These are phyloP conservation scores for Phalloptychus januarius DNA, from an alignment of 2,797 vertebrate species.

Conservation along the genomic window DNA sequence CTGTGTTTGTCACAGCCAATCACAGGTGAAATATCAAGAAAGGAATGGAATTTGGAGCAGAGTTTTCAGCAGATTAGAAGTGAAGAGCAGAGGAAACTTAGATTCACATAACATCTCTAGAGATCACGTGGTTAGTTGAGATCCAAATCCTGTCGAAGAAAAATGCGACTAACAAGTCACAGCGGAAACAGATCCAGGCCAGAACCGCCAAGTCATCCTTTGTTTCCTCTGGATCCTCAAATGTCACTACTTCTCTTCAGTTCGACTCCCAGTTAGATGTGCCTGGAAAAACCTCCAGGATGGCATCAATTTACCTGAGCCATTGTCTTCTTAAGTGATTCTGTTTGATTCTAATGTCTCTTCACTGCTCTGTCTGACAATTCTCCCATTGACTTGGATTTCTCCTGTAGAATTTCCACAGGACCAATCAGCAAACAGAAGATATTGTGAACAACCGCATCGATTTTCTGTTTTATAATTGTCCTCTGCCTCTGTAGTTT, in stretches of 20 bases:
- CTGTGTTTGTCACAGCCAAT: slow-evolving; percentile 22
- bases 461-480: too few relatives aligned
- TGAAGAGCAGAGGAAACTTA: not conserved
- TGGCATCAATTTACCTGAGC: not conserved
- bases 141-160: not conserved
- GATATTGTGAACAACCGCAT: too few relatives aligned
- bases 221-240: not conserved
- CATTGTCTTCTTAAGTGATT: too few relatives aligned
- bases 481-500: too few relatives aligned
- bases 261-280: not conserved
- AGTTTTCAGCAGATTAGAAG: not conserved
- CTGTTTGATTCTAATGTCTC: too few relatives aligned
- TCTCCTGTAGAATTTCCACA: too few relatives aligned
- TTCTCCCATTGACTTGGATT: too few relatives aligned
- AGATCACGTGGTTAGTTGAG: not conserved
- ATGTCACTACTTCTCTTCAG: not conserved
- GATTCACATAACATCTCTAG: not conserved
- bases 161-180: not conserved
- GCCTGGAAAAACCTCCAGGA: not conserved
- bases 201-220: not conserved
- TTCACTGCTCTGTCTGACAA: too few relatives aligned
- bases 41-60: slow-evolving; percentile 1
- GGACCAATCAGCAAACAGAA: too few relatives aligned
- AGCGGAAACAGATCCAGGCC: not conserved
- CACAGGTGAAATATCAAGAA: slow-evolving; percentile 19